Evolutionary conservation across 2,113 vertebrate genomes (phyloP).

Genomic region (Eonycteris spelaea): DNA sequence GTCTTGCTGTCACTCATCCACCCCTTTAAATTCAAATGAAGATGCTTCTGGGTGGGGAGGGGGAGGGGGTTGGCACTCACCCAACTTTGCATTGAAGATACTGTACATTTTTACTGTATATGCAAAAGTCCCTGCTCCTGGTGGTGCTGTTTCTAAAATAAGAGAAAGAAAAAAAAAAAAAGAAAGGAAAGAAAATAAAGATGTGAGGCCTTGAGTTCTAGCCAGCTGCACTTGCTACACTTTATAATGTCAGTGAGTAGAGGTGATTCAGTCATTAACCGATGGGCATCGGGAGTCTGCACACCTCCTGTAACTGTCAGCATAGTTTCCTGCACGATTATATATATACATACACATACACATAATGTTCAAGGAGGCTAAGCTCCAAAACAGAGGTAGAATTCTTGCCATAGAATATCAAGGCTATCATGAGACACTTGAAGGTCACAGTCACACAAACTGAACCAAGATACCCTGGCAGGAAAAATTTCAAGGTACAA

Average conservation of each 20-base stretch:
- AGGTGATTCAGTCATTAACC: neutral
- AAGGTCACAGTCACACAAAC: slow-evolving; percentile 20
- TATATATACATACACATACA: neutral
- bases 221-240: neutral
- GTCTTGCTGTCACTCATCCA: slow-evolving; percentile 86
- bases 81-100: slow-evolving; percentile 78
- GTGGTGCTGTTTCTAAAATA: slow-evolving; percentile 60
- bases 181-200: neutral
- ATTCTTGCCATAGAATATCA: neutral
- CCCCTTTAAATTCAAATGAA: slow-evolving; percentile 87
- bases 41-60: slow-evolving; percentile 82
- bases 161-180: neutral
- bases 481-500: slow-evolving; percentile 10
- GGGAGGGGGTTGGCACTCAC: slow-evolving; percentile 77
- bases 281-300: neutral
- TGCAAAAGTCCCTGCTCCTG: slow-evolving; percentile 47
- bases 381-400: neutral
- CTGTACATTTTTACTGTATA: slow-evolving; percentile 72
- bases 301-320: neutral
- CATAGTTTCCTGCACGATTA: neutral
- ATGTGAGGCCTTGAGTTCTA: neutral
- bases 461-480: neutral
- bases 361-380: neutral
- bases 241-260: neutral
- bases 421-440: neutral